Evolutionary conservation across 2,888 invertebrate species (phyloP), one percentile per base, ranked within the genome.

Genomic region (Acleris sparsana): DNA sequence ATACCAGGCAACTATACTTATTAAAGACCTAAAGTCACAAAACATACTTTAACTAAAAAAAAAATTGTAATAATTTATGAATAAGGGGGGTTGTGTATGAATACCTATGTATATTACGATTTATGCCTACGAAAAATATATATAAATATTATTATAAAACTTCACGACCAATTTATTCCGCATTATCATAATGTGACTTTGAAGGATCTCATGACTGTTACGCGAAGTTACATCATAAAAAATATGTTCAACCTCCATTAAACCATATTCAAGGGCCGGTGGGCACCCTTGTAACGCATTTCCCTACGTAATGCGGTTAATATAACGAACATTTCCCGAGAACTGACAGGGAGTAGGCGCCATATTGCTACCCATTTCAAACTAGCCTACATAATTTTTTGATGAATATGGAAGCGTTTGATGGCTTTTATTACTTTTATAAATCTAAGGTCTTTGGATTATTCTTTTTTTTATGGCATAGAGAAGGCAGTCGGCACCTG

Each of bases 311-410:
- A 51, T 51, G 65, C 29, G 55, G 55, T 33, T 44, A 46, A 53
- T 59, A 60, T 65, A 46, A 65, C 60, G 53, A 64, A 48, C 5
- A 60, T 64, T 49, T 60, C 49, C 53, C 53, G 22, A 61, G 55
- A 64, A 59, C 59, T 55, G 29, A 29, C 46, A 55, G 60, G 44
- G 60, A 22, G n/a, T 13, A 17, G 44, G 17, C 44, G 18, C 44
- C 64, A 60, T 53, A 51, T 55, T 60, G 60, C 29, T 20, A 65
- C 55, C 55, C 55, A 61, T 65, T 56, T 20, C 13, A n/a, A 65
- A 61, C 55, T 55, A 56, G 25, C 25, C 43, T 9, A 20, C 29
- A 48, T 18, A 39, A 63, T 25, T 59, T 63, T 44, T 13, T n/a
- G n/a, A 63, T 48, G 51, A 49, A 22, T 53, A 48, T 18, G 4